Percentiles rank a stretch among this genome's conserved stretches.
Evolutionary conservation across 2,888 invertebrate species (phyloP).

Genomic region (Drosophila gaucha): DNA sequence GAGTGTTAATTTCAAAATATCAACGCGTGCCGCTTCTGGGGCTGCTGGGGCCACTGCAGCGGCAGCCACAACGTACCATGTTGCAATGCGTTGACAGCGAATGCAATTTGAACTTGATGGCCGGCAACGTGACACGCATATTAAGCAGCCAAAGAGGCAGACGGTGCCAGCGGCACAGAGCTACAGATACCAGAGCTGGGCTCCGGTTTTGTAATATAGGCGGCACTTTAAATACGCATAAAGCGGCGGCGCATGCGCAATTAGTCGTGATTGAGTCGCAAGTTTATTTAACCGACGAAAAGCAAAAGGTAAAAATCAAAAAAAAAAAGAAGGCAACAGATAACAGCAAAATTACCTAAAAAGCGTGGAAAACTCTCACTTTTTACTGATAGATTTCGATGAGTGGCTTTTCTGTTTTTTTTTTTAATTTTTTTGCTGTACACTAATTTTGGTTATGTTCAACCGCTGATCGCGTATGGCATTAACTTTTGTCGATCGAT

Average conservation of each 20-base stretch:
- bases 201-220: conserved; percentile 71
- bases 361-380: conserved; percentile 79
- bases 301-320: conserved; percentile 44
- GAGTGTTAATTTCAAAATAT: conserved; percentile 75
- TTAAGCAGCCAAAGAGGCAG: conserved; percentile 58
- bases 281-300: conserved; percentile 70
- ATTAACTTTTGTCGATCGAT: conserved; percentile 41
- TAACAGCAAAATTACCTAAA: conserved; percentile 57
- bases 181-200: conserved; percentile 35
- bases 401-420: conserved; percentile 35
- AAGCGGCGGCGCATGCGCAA: conserved; percentile 75
- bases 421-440: conserved; percentile 27
- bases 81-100: conserved; percentile 79
- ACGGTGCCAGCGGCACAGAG: conserved; percentile 13
- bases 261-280: conserved; percentile 80
- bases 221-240: conserved; percentile 76
- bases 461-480: conserved; percentile 24
- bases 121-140: conserved; percentile 81
- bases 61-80: conserved; percentile 36
- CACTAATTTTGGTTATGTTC: conserved; percentile 27
- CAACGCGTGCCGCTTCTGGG: conserved; percentile 63
- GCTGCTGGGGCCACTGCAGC: conserved; percentile 25
- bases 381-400: conserved; percentile 62
- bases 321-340: conserved; percentile 30
- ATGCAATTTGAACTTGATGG: conserved; percentile 83